Base-by-base conservation (phyloP, 2,888 invertebrate species). In the Uropetala carovei region DNA sequence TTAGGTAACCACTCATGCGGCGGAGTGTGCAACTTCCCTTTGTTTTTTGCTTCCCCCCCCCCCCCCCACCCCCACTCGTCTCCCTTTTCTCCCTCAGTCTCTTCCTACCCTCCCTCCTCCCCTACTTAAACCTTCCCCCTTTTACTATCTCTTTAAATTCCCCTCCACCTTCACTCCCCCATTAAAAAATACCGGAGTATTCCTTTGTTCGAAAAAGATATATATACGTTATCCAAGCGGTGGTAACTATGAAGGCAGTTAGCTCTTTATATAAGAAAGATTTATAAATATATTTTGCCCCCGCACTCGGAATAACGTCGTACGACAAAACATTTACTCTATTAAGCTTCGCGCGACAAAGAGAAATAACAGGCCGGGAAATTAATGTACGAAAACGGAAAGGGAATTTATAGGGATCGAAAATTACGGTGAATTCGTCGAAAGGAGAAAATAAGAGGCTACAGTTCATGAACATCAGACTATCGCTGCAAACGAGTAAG, bases 11-110 rank as follows among this genome's bases (percentile, higher is more conserved):
- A 27, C 75, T 75, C 75, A 22, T 75, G 75, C 75, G 75, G 9
- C 75, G 75, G 13, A 14, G 75, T 27, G 75, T 75, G 75, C 75
- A 75, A 75, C 75, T 75, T 43, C 43, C 75, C 27, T 75, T 75
- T 75, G 75, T 75, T 75, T 75, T 22, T 75, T 75, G 11, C n/a
- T n/a, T n/a, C n/a, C n/a, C n/a, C n/a, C n/a, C n/a, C n/a, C n/a
- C n/a, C n/a, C n/a, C n/a, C n/a, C n/a, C n/a, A n/a, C n/a, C 5
- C 43, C 43, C 43, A 3, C 43, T 43, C 43, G 43, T 43, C 5
- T 5, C 43, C 43, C 43, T 43, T 43, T 43, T 5, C 5, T 43
- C 43, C 43, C 43, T 43, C 43, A 1, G 5, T 43, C 5, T 43
- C 43, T 43, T 43, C 75, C 27, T 75, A 8, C 75, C 22, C 22